Base-by-base conservation (phyloP, 2,888 invertebrate genomes). In the Crematogaster levior region DNA sequence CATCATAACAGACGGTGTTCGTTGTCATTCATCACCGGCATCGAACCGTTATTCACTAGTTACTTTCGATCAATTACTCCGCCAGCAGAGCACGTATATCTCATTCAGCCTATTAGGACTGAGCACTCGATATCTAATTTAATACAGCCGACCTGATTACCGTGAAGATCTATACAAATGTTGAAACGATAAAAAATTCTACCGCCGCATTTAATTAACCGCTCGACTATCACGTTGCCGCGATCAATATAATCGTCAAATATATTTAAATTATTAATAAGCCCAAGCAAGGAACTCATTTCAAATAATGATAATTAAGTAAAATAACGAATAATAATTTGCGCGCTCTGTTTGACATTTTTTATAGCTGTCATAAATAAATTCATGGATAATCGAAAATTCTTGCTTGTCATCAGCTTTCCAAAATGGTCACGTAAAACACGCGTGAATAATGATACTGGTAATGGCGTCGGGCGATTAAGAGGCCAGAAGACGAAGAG, bases 391-490 rank as follows among this genome's bases (percentile, higher is more conserved):
- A 56, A 77, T 77, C 77, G 77, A 77, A 56, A 77, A 66, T 56
- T 53, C 77, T 66, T 77, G 65, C 66, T 56, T 77, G 77, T 77
- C 77, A 63, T 77, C 77, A 37, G 53, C 77, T 77, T 77, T 77
- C 56, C 66, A 66, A 66, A 34, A 77, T 66, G 77, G 43, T 77
- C 77, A 37, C 73, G 73, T 81, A 73, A 61, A 73, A 73, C 63
- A 73, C 63, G 74, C 81, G 81, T 73, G 81, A 81, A 73, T 72
- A 73, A 68, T 81, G 80, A 63, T 73, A 51, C 72, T 37, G 73
- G 72, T 70, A 81, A 81, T 81, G 73, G 73, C 73, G 73, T 73
- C 46, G 46, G 46, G 5, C 80, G 80, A 80, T 70, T 80, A 70
- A 72, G 80, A 56, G 77, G 65, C 66, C 77, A 48, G 56, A 56